These are phyloP conservation scores for Drosophila peninsularis DNA, from an alignment of 2,888 invertebrate genomes.

Conservation along the genomic window DNA sequence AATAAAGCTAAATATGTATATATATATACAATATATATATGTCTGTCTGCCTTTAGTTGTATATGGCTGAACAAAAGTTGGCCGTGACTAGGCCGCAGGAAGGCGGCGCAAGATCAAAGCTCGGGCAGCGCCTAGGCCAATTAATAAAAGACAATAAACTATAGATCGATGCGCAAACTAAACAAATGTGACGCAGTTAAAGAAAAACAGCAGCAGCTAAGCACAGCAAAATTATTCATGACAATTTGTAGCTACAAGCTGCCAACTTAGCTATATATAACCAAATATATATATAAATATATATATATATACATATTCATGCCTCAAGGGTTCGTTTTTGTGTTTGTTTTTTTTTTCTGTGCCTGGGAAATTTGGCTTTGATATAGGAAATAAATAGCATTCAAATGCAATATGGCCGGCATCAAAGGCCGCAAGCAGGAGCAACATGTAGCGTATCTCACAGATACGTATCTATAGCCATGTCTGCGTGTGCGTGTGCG, in stretches of 20 bases:
- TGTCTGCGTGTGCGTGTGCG: conserved; percentile 32
- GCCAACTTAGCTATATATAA: conserved; percentile 16
- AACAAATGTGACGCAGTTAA: conserved; percentile 41
- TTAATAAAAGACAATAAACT: conserved; percentile 65
- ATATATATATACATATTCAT: background rate
- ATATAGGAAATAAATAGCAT: conserved; percentile 47
- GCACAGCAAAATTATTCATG: conserved; percentile 69
- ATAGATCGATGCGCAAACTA: conserved; percentile 16
- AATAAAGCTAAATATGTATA: conserved; percentile 40
- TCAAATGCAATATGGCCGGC: conserved; percentile 65
- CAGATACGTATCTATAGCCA: conserved; percentile 28
- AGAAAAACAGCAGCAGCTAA: conserved; percentile 35
- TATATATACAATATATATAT: conserved; percentile 36
- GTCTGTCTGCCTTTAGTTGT: background rate
- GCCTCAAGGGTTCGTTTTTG: conserved; percentile 14
- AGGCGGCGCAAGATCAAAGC: conserved; percentile 63
- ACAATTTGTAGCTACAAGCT: conserved; percentile 66
- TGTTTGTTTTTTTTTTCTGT: background rate
- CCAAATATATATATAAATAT: background rate
- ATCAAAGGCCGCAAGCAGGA: conserved; percentile 35
- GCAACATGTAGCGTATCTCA: conserved; percentile 57
- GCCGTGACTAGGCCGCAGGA: conserved; percentile 60
- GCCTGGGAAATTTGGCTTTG: conserved; percentile 57
- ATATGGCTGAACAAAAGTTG: conserved; percentile 54
- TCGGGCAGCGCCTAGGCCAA: conserved; percentile 46